These are phyloP conservation scores for Ceraclea dissimilis DNA, from an alignment of 2,888 invertebrate species.

Conservation along the genomic window DNA sequence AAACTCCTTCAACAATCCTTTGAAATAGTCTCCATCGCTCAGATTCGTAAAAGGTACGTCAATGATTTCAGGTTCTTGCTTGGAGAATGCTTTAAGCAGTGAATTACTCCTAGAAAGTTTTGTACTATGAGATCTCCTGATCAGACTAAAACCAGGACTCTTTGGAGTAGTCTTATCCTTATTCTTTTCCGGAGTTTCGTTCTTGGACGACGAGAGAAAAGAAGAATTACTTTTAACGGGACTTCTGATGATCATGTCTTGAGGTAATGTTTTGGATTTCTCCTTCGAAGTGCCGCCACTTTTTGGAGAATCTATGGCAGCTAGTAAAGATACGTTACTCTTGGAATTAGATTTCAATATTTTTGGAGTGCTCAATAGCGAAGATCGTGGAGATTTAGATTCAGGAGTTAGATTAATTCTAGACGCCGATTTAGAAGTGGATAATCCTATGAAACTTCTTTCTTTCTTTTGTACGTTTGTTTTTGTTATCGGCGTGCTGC, in stretches of 20 bases:
- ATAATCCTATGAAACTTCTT: conserved; percentile 31
- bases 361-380: conserved; percentile 25
- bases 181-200: conserved; percentile 37
- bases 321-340: conserved; percentile 43
- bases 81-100: conserved; percentile 50
- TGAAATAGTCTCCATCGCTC: conserved; percentile 38
- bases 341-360: conserved; percentile 35
- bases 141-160: conserved; percentile 55
- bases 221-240: conserved; percentile 44
- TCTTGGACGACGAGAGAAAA: conserved; percentile 40
- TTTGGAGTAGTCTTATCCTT: conserved; percentile 37
- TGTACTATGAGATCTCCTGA: conserved; percentile 64
- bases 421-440: conserved; percentile 28
- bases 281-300: conserved; percentile 43
- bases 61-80: conserved; percentile 34
- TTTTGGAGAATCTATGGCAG: conserved; percentile 41
- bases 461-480: conserved; percentile 34
- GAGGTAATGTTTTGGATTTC: conserved; percentile 56
- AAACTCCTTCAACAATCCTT: conserved; percentile 34
- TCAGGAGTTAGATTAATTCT: conserved; percentile 28
- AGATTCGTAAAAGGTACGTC: conserved; percentile 37
- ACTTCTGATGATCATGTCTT: conserved; percentile 46
- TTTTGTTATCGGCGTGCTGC: conserved; percentile 14
- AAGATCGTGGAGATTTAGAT: conserved; percentile 29
- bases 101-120: conserved; percentile 63